Evolutionary conservation across 2,888 invertebrate species (phyloP).

Genomic region (Chalcis sispes): DNA sequence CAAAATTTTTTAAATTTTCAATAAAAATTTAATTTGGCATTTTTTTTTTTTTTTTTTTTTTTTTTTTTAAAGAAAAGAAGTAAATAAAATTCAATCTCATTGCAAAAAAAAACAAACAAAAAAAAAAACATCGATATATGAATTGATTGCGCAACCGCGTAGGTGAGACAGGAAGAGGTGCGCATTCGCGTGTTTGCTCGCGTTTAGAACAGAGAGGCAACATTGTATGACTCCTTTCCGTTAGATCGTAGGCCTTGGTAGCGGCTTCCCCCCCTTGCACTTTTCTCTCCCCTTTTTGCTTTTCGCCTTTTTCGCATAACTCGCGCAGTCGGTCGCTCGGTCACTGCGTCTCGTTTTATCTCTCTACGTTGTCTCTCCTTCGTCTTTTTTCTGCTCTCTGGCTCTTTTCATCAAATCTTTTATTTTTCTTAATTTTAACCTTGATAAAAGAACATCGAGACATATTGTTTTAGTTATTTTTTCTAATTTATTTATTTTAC

Average conservation of each 20-base stretch:
- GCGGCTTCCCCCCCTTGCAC: neutral
- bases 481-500: no score
- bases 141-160: no score
- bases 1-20: no score
- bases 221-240: conserved; percentile 16
- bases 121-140: no score
- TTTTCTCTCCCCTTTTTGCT: conserved; percentile 14
- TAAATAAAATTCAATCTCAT: no score
- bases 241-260: neutral
- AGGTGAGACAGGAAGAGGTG: no score
- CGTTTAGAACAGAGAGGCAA: neutral
- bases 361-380: neutral
- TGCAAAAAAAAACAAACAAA: no score
- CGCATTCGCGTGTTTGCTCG: conserved; percentile 22
- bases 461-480: no score
- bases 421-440: conserved; percentile 13
- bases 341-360: conserved; percentile 39
- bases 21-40: no score
- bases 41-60: no score
- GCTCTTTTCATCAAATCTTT: neutral
- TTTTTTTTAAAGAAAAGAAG: no score
- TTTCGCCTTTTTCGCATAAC: neutral
- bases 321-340: conserved; percentile 51
- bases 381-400: conserved; percentile 5
- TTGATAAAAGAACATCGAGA: no score